Base-by-base conservation (phyloP, 1,140 invertebrate species). In the Lasaia peninsularis region DNA sequence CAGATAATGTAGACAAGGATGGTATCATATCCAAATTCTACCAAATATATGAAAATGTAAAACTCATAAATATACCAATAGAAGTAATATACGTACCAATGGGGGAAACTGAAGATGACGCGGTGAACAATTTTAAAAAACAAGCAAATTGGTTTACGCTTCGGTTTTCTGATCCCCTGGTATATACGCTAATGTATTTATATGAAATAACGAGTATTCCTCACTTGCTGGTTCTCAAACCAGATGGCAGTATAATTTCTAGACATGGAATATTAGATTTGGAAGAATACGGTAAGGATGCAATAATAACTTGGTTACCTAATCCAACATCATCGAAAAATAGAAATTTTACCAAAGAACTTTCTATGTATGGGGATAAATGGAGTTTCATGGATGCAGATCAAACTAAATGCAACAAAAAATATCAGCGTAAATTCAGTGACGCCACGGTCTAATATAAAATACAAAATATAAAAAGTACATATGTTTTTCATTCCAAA, bases 81-180 rank as follows among this genome's bases (percentile, higher is more conserved):
- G 83, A 88, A 72, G 83, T 88, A 0, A 79, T 88, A 35, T 75
- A 86, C 35, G 62, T 86, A 35, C 80, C 85, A 0, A 67, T 80
- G 69, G 85, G 86, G 50, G 76, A 80, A 3, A 75, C 35, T 0
- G 70, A 75, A 49, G 65, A 71, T 21, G 73, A 78, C 6, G 73
- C 74, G 63, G 31, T 40, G n/a, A 52, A 60, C 2, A 65, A 63
- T 34, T 88, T 68, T 59, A 57, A 75, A 4, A 52, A 54, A 2
- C 85, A 88, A 69, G 81, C 85, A 5, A 86, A 88, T 54, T 88
- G 83, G 85, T 86, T 86, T 50, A 77, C 73, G 48, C 67, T 88
- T 28, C 64, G 64, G 4, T 66, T 69, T 63, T 48, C 70, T 69
- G 80, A 85, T 71, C 71, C 75, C 32, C 62, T 85, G 28, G 60